Conservation (phyloP, 1,140 invertebrate species). For the Listronotus oregonensis region DNA sequence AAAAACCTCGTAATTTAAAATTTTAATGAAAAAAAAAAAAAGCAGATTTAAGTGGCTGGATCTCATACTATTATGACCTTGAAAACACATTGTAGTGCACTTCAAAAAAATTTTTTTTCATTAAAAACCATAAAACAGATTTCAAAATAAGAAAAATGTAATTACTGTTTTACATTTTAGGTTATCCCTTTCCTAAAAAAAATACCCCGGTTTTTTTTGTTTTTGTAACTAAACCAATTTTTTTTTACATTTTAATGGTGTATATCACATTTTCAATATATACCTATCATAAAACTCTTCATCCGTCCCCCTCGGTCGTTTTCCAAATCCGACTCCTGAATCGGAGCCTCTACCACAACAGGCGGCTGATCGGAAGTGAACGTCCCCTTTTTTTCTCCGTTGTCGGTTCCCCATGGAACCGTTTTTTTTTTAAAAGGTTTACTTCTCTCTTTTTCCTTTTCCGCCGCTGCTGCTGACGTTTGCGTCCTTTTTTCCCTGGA, state of each 20-base stretch:
- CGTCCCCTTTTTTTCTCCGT: conserved; percentile 53
- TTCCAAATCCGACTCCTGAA: conserved; percentile 81
- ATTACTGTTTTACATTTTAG: no score
- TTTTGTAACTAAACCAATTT: no score
- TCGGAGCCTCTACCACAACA: conserved; percentile 56
- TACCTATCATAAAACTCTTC: conserved; percentile 79
- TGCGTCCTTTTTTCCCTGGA: conserved; percentile 60
- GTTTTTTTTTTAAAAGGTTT: conserved; percentile 50
- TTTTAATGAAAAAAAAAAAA: no score
- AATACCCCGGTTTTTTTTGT: no score
- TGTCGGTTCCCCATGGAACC: neutral
- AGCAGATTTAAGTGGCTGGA: no score
- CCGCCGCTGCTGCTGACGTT: conserved; percentile 54
- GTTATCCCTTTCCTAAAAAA: no score
- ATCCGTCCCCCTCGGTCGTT: conserved; percentile 81
- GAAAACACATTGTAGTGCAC: no score
- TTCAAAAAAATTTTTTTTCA: neutral
- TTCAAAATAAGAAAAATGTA: no score
- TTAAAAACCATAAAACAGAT: neutral
- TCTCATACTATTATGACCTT: no score
- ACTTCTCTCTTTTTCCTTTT: conserved; percentile 58
- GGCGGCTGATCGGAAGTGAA: conserved; percentile 58
- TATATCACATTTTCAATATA: no score
- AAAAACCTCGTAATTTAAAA: no score
- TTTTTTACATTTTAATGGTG: no score